A percentile compares a stretch with the other conserved stretches of the same genome.
These are phyloP conservation scores for Ctenoplectra terminalis DNA, from an alignment of 1,140 invertebrate genomes.

Conservation along the genomic window DNA sequence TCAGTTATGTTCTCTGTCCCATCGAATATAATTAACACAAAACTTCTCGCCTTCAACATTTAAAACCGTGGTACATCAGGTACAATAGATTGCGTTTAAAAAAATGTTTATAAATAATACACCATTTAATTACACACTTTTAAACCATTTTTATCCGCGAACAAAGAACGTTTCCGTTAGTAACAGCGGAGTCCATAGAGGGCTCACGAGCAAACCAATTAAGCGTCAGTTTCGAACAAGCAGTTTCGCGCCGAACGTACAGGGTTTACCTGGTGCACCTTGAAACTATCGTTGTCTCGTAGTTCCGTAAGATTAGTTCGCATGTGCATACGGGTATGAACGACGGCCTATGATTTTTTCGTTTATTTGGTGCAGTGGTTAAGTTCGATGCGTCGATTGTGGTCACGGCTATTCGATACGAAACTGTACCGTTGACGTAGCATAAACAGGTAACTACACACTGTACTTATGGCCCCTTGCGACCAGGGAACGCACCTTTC, in stretches of 20 bases:
- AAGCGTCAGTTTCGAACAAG: slow-evolving; percentile 66
- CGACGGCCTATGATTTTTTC: no score
- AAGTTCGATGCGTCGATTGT: neutral
- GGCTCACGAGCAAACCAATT: slow-evolving; percentile 42
- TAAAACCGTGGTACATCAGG: no score
- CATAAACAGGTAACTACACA: slow-evolving; percentile 37
- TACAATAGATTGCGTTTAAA: no score
- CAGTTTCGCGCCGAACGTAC: slow-evolving; percentile 64
- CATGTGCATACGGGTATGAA: neutral
- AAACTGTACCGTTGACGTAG: slow-evolving; percentile 28
- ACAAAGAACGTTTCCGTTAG: no score
- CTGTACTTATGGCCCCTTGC: neutral
- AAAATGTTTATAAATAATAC: no score
- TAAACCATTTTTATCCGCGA: no score
- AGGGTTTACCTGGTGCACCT: neutral
- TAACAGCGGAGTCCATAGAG: slow-evolving; percentile 43
- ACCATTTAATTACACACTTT: no score
- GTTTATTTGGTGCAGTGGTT: neutral
- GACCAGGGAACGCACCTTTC: no score
- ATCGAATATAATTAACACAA: no score
- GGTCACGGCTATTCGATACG: slow-evolving; percentile 10
- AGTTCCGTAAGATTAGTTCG: neutral
- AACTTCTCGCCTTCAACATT: no score
- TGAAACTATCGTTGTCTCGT: neutral
- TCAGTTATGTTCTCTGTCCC: no score